phyloP scores from a whole-genome alignment of 2,888 invertebrate genomes.

The Hermaeophaga mercurialis region DNA sequence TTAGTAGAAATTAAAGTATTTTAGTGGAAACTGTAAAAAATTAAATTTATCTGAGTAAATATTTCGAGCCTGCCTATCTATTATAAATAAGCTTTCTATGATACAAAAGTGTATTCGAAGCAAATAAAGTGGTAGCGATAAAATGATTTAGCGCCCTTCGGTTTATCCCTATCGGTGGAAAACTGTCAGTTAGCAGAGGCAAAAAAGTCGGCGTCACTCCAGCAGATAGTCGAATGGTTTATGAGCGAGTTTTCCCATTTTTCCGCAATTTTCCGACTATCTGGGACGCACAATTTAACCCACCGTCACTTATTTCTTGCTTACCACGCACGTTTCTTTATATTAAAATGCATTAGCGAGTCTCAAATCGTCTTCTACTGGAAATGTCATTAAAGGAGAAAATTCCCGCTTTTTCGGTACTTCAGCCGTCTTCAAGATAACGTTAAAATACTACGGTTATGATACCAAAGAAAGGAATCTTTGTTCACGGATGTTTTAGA shows the following conservation, averaged over 20 bases:
- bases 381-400: constrained; percentile 22
- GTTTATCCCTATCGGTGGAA: constrained; percentile 21
- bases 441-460: background rate
- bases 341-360: constrained; percentile 37
- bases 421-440: background rate
- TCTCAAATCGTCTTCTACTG: constrained; percentile 27
- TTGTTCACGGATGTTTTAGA: background rate
- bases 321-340: constrained; percentile 43
- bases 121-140: background rate
- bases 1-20: no score
- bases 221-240: constrained; percentile 49
- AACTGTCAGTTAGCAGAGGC: constrained; percentile 27
- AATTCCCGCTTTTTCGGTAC: background rate
- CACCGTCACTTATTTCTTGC: constrained; percentile 43
- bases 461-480: background rate
- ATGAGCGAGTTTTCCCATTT: constrained; percentile 43
- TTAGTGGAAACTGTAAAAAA: no score
- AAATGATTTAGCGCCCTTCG: constrained; percentile 18
- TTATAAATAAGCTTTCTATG: no score
- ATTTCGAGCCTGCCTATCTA: no score
- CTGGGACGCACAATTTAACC: constrained; percentile 49
- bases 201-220: constrained; percentile 41
- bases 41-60: no score
- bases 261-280: constrained; percentile 42
- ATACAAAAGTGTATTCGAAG: background rate